A percentile compares a stretch with the other conserved stretches of the same genome.
These are phyloP conservation scores for Diploscapter pachys DNA, from an alignment of 1,140 invertebrate genomes.

Conservation along the genomic window DNA sequence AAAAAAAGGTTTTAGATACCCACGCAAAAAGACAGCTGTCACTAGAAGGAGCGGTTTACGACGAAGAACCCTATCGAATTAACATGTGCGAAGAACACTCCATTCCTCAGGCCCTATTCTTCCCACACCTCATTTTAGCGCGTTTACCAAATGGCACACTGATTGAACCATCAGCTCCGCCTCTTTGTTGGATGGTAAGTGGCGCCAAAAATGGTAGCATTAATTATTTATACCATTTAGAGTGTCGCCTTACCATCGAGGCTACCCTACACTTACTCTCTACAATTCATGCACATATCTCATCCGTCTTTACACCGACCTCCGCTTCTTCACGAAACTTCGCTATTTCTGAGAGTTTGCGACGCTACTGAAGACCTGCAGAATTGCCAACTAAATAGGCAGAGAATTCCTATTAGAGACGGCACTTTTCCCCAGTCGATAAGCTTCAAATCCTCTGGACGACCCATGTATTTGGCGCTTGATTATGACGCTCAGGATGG, in stretches of 20 bases:
- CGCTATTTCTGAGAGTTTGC: slow-evolving; percentile 43
- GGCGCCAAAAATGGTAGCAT: no score
- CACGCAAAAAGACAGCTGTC: no score
- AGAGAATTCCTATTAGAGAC: slow-evolving; percentile 48
- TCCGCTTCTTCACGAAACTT: slow-evolving; percentile 20
- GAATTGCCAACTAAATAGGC: slow-evolving; percentile 42
- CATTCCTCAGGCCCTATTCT: slow-evolving; percentile 42
- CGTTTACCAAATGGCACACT: slow-evolving; percentile 51
- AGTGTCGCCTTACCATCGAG: slow-evolving; percentile 46
- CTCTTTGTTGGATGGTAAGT: slow-evolving; percentile 48
- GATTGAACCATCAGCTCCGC: slow-evolving; percentile 41
- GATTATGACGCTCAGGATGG: slow-evolving; percentile 41
- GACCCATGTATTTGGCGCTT: slow-evolving; percentile 52
- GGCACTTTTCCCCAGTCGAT: slow-evolving; percentile 55
- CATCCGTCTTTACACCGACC: slow-evolving; percentile 37
- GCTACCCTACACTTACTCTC: slow-evolving; percentile 52
- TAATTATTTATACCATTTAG: no score
- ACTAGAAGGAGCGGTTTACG: background rate
- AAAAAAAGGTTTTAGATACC: no score
- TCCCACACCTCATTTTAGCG: slow-evolving; percentile 51
- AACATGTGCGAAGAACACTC: slow-evolving; percentile 51
- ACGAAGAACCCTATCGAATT: slow-evolving; percentile 48
- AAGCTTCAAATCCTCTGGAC: slow-evolving; percentile 45
- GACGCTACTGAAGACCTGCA: slow-evolving; percentile 45
- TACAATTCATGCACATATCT: slow-evolving; percentile 46